Base-by-base conservation (phyloP, 2,113 vertebrate genomes). In the Dromaius novaehollandiae region DNA sequence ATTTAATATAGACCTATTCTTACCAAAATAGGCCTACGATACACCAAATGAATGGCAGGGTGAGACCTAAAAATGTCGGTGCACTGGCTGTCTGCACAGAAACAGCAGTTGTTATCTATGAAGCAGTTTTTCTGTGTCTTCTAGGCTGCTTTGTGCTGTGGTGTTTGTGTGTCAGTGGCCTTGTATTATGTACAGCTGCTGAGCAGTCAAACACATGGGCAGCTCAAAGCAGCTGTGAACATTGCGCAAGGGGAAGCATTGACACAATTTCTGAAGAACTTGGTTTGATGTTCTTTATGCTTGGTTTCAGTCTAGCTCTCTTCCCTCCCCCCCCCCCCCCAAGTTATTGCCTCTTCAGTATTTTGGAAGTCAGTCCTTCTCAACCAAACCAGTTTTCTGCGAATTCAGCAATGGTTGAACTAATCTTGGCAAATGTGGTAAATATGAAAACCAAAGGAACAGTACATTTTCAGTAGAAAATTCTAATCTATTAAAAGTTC, bases 171-270 rank as follows among this genome's bases (percentile, higher is more conserved):
- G 5, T 79, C 66, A 34, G 65, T 79, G 70, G 61, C 89, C 78
- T 92, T 92, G 51, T 20, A 61, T 96, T 84, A 79, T 82, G 51
- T 65, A 70, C 65, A 82, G 2, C 82, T 93, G 82, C 89, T 79
- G 87, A 93, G 70, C 48, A 82, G 51, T 82, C 87, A 94, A 73
- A 70, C 74, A 38, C n/a, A 55, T 30, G 5, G 42, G 70, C 66
- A 77, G 71, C 77, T 93, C 76, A 92, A 50, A 95, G 85, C 58
- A 80, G 70, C 40, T 86, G 75, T 5, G 3, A 80, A 58, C 2
- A 3, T n/a, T 95, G 68, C 8, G 12, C 82, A 95, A 91, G 53
- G 69, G 55, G 55, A 74, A 96, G 66, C 48, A 42, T 4, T 70
- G 87, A 91, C 53, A 65, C 48, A 82, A 19, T 70, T 58, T 48